These are phyloP conservation scores for Dermochelys coriacea DNA, from an alignment of 2,797 vertebrate genomes.

Conservation along the genomic window DNA sequence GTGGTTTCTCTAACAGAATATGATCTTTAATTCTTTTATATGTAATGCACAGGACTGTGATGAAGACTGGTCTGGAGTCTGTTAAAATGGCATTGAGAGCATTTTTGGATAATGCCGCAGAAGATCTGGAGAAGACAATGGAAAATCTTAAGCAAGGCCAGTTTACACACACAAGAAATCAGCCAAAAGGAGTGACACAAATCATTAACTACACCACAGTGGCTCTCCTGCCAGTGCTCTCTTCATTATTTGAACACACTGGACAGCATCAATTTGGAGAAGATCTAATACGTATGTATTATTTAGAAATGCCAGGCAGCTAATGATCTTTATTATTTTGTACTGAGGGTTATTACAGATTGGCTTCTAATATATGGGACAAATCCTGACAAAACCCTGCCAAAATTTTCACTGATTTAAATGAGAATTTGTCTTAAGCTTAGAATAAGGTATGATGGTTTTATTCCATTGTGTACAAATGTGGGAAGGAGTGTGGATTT, in stretches of 20 bases:
- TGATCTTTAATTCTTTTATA: slow-evolving; percentile 9
- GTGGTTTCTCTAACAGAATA: not conserved
- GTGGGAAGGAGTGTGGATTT: not conserved
- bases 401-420: not conserved
- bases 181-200: slow-evolving; percentile 92
- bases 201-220: slow-evolving; percentile 98
- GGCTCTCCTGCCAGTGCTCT: slow-evolving; percentile 92
- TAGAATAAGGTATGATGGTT: not conserved
- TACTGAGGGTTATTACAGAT: not conserved
- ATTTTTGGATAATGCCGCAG: slow-evolving; percentile 91
- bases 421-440: not conserved
- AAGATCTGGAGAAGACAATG: slow-evolving; percentile 93
- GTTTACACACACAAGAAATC: slow-evolving; percentile 92
- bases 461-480: not conserved
- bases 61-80: slow-evolving; percentile 95
- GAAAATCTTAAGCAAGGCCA: slow-evolving; percentile 95
- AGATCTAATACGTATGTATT: slow-evolving; percentile 92
- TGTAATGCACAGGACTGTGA: slow-evolving; percentile 87
- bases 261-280: slow-evolving; percentile 95
- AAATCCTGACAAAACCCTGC: not conserved
- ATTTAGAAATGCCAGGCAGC: not conserved
- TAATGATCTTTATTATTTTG: not conserved
- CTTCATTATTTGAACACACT: slow-evolving; percentile 94
- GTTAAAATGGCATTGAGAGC: slow-evolving; percentile 90
- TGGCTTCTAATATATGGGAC: not conserved